phyloP scores from a whole-genome alignment of 2,888 invertebrate genomes.

The Watsonalla binaria region DNA sequence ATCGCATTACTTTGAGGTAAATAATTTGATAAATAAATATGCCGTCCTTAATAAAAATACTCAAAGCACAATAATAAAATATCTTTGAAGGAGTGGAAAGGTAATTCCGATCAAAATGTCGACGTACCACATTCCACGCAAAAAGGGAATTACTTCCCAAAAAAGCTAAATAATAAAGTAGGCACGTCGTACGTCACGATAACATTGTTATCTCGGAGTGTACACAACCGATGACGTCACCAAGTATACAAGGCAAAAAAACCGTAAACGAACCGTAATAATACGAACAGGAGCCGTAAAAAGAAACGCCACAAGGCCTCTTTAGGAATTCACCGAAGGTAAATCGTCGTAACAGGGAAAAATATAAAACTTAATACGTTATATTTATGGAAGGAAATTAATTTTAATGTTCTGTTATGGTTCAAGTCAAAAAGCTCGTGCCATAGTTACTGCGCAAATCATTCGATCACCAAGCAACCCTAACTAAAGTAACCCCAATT shows the following conservation, averaged over 20 bases:
- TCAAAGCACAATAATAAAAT: no score
- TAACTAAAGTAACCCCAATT: no score
- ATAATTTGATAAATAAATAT: no score
- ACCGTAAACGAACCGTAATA: constrained; percentile 33
- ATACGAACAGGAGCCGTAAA: constrained; percentile 7
- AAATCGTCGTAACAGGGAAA: constrained; percentile 32
- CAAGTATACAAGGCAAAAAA: constrained; percentile 20
- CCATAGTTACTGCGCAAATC: no score
- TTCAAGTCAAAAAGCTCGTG: no score
- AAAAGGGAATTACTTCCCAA: background rate
- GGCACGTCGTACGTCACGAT: background rate
- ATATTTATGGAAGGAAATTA: background rate
- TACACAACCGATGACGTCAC: constrained; percentile 14
- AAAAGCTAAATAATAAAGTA: background rate
- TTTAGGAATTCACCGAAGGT: constrained; percentile 32
- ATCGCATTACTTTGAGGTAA: no score
- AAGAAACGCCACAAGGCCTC: constrained; percentile 16
- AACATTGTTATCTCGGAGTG: background rate
- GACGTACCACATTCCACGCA: no score
- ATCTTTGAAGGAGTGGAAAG: no score
- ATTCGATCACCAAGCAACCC: no score
- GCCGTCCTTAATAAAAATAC: no score
- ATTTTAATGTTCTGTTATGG: background rate
- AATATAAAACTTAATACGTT: constrained; percentile 18
- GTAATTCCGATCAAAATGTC: no score